Base-by-base conservation (phyloP, 2,113 vertebrate species). In the Dipodomys ordii region DNA sequence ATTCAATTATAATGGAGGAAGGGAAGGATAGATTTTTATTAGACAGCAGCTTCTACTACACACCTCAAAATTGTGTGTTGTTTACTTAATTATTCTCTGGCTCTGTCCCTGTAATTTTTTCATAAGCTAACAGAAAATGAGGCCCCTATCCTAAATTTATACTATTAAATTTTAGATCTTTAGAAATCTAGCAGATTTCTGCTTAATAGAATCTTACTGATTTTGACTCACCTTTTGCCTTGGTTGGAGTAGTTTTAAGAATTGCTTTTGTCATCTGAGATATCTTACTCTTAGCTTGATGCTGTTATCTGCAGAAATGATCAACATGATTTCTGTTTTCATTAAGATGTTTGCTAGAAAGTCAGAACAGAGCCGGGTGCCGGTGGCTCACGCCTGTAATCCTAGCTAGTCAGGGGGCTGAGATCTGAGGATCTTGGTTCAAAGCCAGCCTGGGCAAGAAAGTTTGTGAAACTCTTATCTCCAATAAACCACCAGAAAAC, bases 201-300 rank as follows among this genome's bases (percentile, higher is more conserved):
- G 53, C 53, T 64, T 82, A 60, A 76, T 81, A 82, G 67, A 79
- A 62, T 46, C 44, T 91, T 94, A 13, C 32, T 90, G 28, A 20
- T 86, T 89, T 82, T 79, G 13, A 35, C 46, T 76, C 60, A 67
- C 62, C 72, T 35, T 87, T 91, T 80, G 28, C 18, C 85, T 32
- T 25, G 62, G 28, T 53, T 83, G 35, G n/a, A 89, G 88, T 86
- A 80, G 62, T 62, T 83, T 77, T 86, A 92, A 73, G 49, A 81
- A 79, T 20, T 88, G 28, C 60, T 91, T 79, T 86, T 78, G n/a
- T 67, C 62, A 73, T 81, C 67, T 80, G 60, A 85, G 88, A 53
- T 91, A 57, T 81, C 11, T 81, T 0, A 46, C 39, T 92, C 22
- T 22, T 2, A 23, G 67, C 46, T 88, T 87, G 73, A 39, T 83